phyloP scores from a whole-genome alignment of 2,797 vertebrate species.

The Bradypodion ventrale region DNA sequence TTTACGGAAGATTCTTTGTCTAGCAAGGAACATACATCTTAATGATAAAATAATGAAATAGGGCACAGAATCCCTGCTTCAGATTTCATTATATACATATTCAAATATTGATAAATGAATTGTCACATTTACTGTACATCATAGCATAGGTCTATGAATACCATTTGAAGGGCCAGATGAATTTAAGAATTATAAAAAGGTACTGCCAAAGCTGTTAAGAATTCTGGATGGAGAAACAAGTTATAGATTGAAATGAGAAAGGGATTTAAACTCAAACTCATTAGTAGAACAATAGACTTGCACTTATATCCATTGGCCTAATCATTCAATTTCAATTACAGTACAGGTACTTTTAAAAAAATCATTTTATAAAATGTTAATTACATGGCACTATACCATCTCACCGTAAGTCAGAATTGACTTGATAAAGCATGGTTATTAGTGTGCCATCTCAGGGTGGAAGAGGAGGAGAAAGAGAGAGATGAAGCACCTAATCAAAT shows the following conservation, averaged over 20 bases:
- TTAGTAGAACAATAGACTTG: neutral
- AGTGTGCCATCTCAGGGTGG: too few relatives aligned
- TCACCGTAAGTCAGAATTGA: too few relatives aligned
- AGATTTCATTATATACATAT: neutral
- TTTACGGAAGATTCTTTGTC: neutral
- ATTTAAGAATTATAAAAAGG: neutral
- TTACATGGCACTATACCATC: neutral
- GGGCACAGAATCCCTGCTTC: neutral
- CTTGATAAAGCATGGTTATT: too few relatives aligned
- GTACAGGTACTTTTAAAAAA: too few relatives aligned
- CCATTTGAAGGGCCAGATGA: neutral
- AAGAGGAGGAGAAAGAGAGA: neutral
- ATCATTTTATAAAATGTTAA: neutral
- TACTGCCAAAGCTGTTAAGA: neutral
- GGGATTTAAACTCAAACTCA: neutral
- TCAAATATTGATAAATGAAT: neutral
- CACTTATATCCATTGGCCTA: neutral
- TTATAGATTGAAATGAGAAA: neutral
- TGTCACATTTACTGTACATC: neutral
- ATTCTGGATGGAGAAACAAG: neutral
- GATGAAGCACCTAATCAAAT: neutral
- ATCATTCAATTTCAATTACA: neutral
- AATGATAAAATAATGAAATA: neutral
- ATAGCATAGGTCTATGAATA: neutral
- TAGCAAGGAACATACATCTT: neutral